Evolutionary conservation across 2,113 vertebrate species (phyloP), one percentile per base, ranked within the genome.

Genomic region (Gymnocephalus cernua): DNA sequence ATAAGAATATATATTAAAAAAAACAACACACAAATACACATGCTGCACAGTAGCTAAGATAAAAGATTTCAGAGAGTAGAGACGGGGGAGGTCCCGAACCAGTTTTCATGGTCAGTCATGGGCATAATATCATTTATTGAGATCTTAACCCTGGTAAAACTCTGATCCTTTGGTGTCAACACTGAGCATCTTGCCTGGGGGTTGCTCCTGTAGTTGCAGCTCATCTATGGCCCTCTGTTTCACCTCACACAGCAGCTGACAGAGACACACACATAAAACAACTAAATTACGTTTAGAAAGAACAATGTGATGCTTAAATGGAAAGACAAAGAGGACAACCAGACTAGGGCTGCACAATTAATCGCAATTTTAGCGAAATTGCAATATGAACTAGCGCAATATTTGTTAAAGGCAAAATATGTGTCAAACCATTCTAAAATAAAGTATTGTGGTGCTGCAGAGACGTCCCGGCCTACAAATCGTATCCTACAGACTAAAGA

Each of bases 171-270:
- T 19, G 44, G 15, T 66, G 10, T 23, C 27, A 48, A 65, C n/a
- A 80, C 14, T 35, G 19, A 67, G 61, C 18, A 6, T 56, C 84
- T 95, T 89, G 96, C 97, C 97, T 89, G 59, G 7, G 3, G 94
- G 84, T 35, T 96, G 91, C 51, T 96, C 91, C 74, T 94, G 86
- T 29, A 98, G 91, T 77, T 96, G 94, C 83, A 99, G 93, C 85
- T 96, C 96, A 69, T 93, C 91, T 57, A 97, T 92, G 3, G 97
- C 97, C 82, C 95, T 96, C 90, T 93, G 95, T 88, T 96, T 97
- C 88, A 99, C 96, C 87, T 97, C 96, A 79, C 90, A 88, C 89
- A 99, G 92, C 90, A 97, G 90, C 98, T 99, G 85, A 10, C 32
- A 62, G 74, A 84, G 8, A 91, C 0, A 80, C 21, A 77, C 19